phyloP scores from a whole-genome alignment of 2,888 invertebrate species.

The Drosophila tanythrix region DNA sequence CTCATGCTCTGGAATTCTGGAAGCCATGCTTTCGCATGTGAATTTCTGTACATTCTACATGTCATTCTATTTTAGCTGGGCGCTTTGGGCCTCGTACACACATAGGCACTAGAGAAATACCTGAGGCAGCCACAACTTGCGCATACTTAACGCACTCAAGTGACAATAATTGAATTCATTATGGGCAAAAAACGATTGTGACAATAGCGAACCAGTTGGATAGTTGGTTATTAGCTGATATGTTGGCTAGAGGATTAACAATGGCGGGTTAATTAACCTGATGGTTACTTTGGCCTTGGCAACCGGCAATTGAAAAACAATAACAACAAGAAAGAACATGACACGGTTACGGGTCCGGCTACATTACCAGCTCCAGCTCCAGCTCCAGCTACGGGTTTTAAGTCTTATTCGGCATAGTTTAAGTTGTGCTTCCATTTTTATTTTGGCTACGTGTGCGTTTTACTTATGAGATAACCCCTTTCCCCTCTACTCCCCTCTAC shows the following conservation, averaged over 20 bases:
- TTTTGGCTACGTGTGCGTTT: slow-evolving; percentile 76
- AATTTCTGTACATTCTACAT: neutral
- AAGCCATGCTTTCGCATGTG: neutral
- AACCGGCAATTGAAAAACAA: slow-evolving; percentile 8
- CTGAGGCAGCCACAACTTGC: slow-evolving; percentile 58
- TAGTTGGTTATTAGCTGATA: slow-evolving; percentile 62
- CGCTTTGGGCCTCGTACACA: slow-evolving; percentile 8
- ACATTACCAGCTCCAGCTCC: slow-evolving; percentile 5
- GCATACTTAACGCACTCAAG: slow-evolving; percentile 80
- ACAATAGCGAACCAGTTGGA: slow-evolving; percentile 62
- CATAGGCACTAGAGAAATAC: slow-evolving; percentile 8
- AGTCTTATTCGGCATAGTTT: slow-evolving; percentile 52
- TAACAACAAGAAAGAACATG: slow-evolving; percentile 15
- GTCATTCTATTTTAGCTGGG: neutral
- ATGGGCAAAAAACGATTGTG: slow-evolving; percentile 66
- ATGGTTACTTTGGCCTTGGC: slow-evolving; percentile 78
- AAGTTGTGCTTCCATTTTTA: slow-evolving; percentile 74
- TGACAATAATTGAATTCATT: slow-evolving; percentile 82
- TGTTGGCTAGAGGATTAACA: slow-evolving; percentile 73
- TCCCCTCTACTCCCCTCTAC: neutral
- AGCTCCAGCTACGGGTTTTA: slow-evolving; percentile 33
- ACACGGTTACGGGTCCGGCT: slow-evolving; percentile 10
- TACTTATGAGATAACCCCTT: slow-evolving; percentile 66
- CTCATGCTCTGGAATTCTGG: neutral
- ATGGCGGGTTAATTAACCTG: slow-evolving; percentile 81